A percentile compares a stretch with the other conserved stretches of the same genome.
phyloP scores from a whole-genome alignment of 1,140 invertebrate genomes.

The Macrosteles quadrilineatus region DNA sequence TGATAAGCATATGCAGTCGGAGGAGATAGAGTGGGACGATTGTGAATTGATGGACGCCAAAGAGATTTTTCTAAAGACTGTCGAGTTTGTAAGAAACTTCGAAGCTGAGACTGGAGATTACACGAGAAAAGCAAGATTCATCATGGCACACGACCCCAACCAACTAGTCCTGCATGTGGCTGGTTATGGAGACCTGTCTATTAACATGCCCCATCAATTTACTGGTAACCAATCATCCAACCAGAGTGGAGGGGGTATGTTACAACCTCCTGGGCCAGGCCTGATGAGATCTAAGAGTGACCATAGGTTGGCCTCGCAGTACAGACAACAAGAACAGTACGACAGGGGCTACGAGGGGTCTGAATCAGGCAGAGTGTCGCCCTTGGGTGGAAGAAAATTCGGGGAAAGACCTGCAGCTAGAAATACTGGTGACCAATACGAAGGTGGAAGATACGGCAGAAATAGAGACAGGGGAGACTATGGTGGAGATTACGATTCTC shows the following conservation, averaged over 20 bases:
- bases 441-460: constrained; percentile 30
- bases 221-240: constrained; percentile 46
- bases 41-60: constrained; percentile 90
- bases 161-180: constrained; percentile 81
- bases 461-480: constrained; percentile 14
- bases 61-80: constrained; percentile 91
- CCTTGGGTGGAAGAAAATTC: constrained; percentile 70
- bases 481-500: constrained; percentile 47
- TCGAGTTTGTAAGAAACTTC: constrained; percentile 91
- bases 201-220: constrained; percentile 60
- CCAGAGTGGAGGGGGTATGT: constrained; percentile 53
- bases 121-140: constrained; percentile 74
- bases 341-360: constrained; percentile 49
- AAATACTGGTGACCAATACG: constrained; percentile 35
- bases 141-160: constrained; percentile 87
- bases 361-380: constrained; percentile 58
- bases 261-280: constrained; percentile 66
- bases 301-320: constrained; percentile 86
- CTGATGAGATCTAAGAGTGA: constrained; percentile 93
- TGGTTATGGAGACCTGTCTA: constrained; percentile 81
- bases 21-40: constrained; percentile 75
- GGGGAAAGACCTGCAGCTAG: constrained; percentile 58
- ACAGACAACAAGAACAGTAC: constrained; percentile 78
- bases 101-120: constrained; percentile 91
- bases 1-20: constrained; percentile 90